Evolutionary conservation across 2,888 invertebrate species (phyloP).

Genomic region (Drosophila flavopinicola): DNA sequence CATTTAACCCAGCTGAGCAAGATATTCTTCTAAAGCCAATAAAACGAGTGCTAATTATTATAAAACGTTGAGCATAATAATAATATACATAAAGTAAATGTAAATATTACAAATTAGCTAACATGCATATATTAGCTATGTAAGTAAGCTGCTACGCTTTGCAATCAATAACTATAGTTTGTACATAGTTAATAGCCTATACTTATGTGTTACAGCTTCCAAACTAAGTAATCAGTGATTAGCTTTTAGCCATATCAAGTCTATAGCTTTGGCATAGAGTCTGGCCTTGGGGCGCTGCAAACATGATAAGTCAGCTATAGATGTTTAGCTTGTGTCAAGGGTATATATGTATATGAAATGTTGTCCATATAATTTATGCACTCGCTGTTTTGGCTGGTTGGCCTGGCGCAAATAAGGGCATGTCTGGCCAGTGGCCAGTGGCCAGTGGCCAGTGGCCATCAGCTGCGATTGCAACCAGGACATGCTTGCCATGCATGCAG

Average conservation of each 20-base stretch:
- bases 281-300: slow-evolving; percentile 36
- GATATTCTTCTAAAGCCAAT: too few species aligned
- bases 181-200: too few species aligned
- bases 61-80: too few species aligned
- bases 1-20: too few species aligned
- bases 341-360: slow-evolving; percentile 35
- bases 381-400: slow-evolving; percentile 72
- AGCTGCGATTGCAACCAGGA: slow-evolving; percentile 73
- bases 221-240: slow-evolving; percentile 7
- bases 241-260: slow-evolving; percentile 10
- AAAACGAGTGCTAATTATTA: too few species aligned
- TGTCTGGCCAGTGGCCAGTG: slow-evolving; percentile 77
- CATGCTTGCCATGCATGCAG: slow-evolving; percentile 79
- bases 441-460: slow-evolving; percentile 74
- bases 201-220: background rate
- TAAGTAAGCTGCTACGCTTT: too few species aligned
- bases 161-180: too few species aligned
- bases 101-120: too few species aligned
- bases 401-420: slow-evolving; percentile 73
- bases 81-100: too few species aligned
- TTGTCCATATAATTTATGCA: slow-evolving; percentile 68
- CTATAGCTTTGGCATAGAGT: slow-evolving; percentile 21
- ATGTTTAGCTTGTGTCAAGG: slow-evolving; percentile 50
- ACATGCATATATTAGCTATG: too few species aligned
- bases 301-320: slow-evolving; percentile 50